These are phyloP conservation scores for Drosophila antonietae DNA, from an alignment of 2,888 invertebrate genomes.

Conservation along the genomic window DNA sequence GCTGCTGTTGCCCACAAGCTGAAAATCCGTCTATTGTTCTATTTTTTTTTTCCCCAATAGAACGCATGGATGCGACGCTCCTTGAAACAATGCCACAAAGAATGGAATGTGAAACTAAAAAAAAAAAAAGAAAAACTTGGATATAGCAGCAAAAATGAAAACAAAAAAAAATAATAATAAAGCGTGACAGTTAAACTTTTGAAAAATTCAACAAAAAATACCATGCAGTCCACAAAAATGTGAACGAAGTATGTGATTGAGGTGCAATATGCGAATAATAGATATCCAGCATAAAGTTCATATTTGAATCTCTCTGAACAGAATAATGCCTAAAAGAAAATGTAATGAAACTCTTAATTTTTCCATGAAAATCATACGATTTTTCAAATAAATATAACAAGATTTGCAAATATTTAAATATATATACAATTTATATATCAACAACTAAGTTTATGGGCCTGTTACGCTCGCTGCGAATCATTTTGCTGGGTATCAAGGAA, in stretches of 20 bases:
- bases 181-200: conserved; percentile 69
- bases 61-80: conserved; percentile 38
- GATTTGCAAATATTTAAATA: neutral
- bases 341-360: too few species aligned
- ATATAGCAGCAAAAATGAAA: conserved; percentile 23
- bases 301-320: too few species aligned
- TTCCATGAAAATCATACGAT: too few species aligned
- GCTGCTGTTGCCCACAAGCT: conserved; percentile 27
- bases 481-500: conserved; percentile 6
- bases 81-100: conserved; percentile 52
- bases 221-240: conserved; percentile 25
- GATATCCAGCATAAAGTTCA: neutral
- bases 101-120: conserved; percentile 44
- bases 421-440: too few species aligned
- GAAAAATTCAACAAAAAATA: conserved; percentile 58
- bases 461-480: neutral
- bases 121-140: conserved; percentile 16
- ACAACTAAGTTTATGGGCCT: neutral
- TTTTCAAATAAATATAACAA: neutral
- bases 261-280: neutral
- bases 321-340: too few species aligned
- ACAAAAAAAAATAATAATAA: conserved; percentile 32
- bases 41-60: conserved; percentile 13
- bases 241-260: neutral
- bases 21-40: conserved; percentile 47